Base-by-base conservation (phyloP, 2,113 vertebrate species). In the Lampris megalopsis region DNA sequence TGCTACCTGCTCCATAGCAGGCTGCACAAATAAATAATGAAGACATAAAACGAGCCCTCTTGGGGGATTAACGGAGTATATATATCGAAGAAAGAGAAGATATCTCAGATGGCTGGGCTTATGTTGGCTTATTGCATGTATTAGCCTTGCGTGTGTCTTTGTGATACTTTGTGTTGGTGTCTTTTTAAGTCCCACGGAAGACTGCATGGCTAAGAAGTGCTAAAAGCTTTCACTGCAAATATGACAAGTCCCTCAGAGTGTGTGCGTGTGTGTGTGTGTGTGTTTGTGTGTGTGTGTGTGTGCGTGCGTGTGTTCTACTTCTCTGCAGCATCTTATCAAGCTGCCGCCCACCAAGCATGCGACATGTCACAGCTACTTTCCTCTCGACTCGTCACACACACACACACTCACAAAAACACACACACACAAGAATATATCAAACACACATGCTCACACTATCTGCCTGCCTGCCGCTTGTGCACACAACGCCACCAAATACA, bases 161-260 rank as follows among this genome's bases (percentile, higher is more conserved):
- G 58, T 13, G 59, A 64, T 4, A 45, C 7, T 45, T 45, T 45
- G 49, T 10, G 5, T 10, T 5, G 4, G 68, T 75, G 77, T 84
- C 50, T 77, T 75, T 84, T 80, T 42, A 64, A 41, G 65, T 61
- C 60, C 75, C 54, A 59, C 68, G 73, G 68, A 73, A 76, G 74
- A 70, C 45, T 56, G 52, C 63, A 47, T 58, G 47, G 65, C 68
- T 70, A 63, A 80, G 74, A 88, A 74, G 80, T 65, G 89, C 83
- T 88, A 89, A 91, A 89, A 89, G 87, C 83, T 53, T 65, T 62
- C 63, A 62, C 75, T 81, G 79, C 79, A 66, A 10, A 8, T 6
- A 50, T 86, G 89, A 81, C 85, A 83, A 71, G 73, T 77, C 82
- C 75, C 73, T 65, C 59, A 6, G 54, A 36, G 43, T 36, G 63